Percentiles rank a stretch among this genome's conserved stretches.
These are phyloP conservation scores for Tupiocoris notatus DNA, from an alignment of 2,888 invertebrate genomes.

Conservation along the genomic window DNA sequence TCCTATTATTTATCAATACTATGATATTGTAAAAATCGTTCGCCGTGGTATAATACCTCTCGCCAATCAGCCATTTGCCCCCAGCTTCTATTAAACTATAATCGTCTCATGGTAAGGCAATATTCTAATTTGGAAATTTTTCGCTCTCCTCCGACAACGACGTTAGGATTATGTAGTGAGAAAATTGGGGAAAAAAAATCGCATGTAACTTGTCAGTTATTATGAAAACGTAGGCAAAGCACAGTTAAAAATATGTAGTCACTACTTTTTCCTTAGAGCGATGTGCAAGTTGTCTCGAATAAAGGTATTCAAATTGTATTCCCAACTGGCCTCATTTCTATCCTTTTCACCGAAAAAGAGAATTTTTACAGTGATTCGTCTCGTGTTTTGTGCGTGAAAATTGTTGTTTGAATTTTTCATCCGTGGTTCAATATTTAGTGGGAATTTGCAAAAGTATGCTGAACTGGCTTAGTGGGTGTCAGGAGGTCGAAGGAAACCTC, in stretches of 20 bases:
- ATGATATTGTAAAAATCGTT: constrained; percentile 22
- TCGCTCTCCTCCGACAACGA: constrained; percentile 16
- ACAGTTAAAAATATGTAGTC: background rate
- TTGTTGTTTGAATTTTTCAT: no score
- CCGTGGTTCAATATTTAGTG: no score
- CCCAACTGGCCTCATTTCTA: no score
- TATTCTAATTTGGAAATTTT: constrained; percentile 45
- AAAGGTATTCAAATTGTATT: background rate
- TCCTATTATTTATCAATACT: constrained; percentile 18
- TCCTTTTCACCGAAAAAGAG: background rate
- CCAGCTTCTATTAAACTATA: constrained; percentile 2
- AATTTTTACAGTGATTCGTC: no score
- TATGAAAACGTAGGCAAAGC: background rate
- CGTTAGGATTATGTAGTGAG: constrained; percentile 9
- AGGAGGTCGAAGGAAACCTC: no score
- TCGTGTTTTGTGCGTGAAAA: no score
- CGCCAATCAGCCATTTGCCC: background rate
- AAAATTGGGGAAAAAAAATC: background rate
- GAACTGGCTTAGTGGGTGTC: no score
- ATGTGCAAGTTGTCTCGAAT: background rate
- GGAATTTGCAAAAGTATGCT: no score
- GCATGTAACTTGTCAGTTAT: background rate
- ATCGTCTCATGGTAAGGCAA: constrained; percentile 45
- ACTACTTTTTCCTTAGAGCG: background rate
- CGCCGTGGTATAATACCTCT: background rate